These are phyloP conservation scores for Lymantria monacha DNA, from an alignment of 2,888 invertebrate species.

Conservation along the genomic window DNA sequence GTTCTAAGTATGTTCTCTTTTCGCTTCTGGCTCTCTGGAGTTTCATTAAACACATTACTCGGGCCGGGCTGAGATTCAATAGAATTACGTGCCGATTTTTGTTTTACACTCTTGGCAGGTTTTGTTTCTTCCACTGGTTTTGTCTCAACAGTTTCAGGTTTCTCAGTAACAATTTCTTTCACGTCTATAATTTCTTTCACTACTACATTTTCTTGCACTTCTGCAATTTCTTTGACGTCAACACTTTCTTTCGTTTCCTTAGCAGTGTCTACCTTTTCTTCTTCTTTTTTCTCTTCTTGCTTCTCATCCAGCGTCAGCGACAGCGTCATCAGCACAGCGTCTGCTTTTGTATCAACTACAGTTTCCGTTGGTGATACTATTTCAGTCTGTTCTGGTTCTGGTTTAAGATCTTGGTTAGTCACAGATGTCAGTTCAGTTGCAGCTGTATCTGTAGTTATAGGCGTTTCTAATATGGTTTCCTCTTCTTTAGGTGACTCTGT, in stretches of 20 bases:
- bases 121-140: slow-evolving; percentile 29
- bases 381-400: background rate
- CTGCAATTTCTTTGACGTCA: slow-evolving; percentile 6
- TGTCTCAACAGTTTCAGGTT: slow-evolving; percentile 19
- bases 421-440: background rate
- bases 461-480: slow-evolving; percentile 15
- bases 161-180: slow-evolving; percentile 3
- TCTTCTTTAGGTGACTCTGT: slow-evolving; percentile 24
- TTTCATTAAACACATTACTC: slow-evolving; percentile 66
- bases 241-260: slow-evolving; percentile 8
- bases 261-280: background rate
- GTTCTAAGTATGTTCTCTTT: slow-evolving; percentile 89
- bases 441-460: background rate
- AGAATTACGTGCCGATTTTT: slow-evolving; percentile 34
- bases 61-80: slow-evolving; percentile 54
- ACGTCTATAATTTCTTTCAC: slow-evolving; percentile 6
- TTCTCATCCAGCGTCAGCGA: slow-evolving; percentile 2
- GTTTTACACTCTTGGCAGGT: slow-evolving; percentile 27
- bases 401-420: background rate
- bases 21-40: slow-evolving; percentile 84
- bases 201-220: background rate
- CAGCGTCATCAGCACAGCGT: slow-evolving; percentile 1
- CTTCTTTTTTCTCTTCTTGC: background rate
- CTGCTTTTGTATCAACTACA: slow-evolving; percentile 6
- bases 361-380: background rate